These are phyloP conservation scores for Trididemnum nubilum DNA, from an alignment of 23 tunicate genomes.

Conservation along the genomic window DNA sequence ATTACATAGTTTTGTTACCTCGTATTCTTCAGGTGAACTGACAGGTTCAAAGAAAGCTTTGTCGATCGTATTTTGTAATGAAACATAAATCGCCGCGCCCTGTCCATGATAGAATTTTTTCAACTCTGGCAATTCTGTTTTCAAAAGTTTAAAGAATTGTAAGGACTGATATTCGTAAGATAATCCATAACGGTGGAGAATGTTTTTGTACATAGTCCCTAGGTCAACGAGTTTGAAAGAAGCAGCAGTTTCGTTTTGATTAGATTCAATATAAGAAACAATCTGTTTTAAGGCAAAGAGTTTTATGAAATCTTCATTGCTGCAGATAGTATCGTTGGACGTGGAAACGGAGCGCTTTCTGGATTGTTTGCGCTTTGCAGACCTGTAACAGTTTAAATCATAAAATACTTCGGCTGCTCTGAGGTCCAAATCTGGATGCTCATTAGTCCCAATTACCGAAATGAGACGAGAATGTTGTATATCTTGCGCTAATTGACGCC, in stretches of 20 bases:
- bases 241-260: not conserved
- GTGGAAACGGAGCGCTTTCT: not conserved
- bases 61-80: not conserved
- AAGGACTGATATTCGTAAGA: not conserved
- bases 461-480: not conserved
- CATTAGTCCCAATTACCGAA: not conserved
- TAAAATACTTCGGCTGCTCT: not conserved
- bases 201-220: not conserved
- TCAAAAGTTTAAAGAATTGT: not conserved
- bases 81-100: conserved; percentile 3
- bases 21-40: not conserved
- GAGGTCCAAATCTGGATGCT: not conserved
- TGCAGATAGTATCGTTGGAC: not conserved
- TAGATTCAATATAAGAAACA: not conserved
- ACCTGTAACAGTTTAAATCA: not conserved
- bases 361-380: not conserved
- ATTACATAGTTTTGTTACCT: too few relatives aligned
- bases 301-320: not conserved
- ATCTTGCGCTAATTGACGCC: not conserved
- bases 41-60: not conserved
- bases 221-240: not conserved
- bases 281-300: not conserved
- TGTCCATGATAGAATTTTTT: not conserved
- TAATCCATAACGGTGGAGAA: not conserved
- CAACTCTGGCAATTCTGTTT: not conserved